Percentiles rank a stretch among this genome's conserved stretches.
phyloP scores from a whole-genome alignment of 1,140 invertebrate species.

The Trichogramma pretiosum region DNA sequence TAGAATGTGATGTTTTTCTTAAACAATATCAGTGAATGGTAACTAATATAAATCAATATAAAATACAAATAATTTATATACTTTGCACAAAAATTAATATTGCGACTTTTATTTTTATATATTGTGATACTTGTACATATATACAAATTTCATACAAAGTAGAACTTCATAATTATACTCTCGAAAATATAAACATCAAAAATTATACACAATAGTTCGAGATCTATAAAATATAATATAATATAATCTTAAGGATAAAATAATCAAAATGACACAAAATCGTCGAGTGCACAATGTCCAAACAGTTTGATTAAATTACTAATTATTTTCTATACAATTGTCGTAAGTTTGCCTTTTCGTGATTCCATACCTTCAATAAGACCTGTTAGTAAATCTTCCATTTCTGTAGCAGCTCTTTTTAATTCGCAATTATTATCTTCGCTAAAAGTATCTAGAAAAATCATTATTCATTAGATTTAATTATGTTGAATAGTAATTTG shows the following conservation, averaged over 20 bases:
- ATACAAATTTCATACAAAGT: slow-evolving; percentile 9
- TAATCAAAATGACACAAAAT: no score
- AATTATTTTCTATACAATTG: slow-evolving; percentile 30
- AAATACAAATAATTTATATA: slow-evolving; percentile 3
- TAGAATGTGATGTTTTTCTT: slow-evolving; percentile 7
- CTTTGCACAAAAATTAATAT: slow-evolving; percentile 6
- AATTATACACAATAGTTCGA: slow-evolving; percentile 6
- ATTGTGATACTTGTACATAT: slow-evolving; percentile 8
- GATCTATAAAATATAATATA: no score
- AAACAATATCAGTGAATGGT: no score
- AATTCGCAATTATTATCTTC: slow-evolving; percentile 37
- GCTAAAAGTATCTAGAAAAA: slow-evolving; percentile 32
- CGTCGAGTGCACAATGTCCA: no score
- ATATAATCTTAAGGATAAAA: no score
- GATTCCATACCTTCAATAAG: slow-evolving; percentile 41
- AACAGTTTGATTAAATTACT: no score
- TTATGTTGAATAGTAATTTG: neutral
- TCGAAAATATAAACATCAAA: slow-evolving; percentile 6
- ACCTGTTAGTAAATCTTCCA: slow-evolving; percentile 39
- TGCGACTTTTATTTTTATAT: neutral
- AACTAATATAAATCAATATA: slow-evolving; percentile 3
- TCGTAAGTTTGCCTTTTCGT: slow-evolving; percentile 38
- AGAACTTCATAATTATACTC: slow-evolving; percentile 1
- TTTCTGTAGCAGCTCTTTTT: slow-evolving; percentile 38
- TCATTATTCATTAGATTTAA: neutral